A percentile compares a stretch with the other conserved stretches of the same genome.
These are phyloP conservation scores for Brachypteracias leptosomus DNA, from an alignment of 2,113 vertebrate genomes.

Conservation along the genomic window DNA sequence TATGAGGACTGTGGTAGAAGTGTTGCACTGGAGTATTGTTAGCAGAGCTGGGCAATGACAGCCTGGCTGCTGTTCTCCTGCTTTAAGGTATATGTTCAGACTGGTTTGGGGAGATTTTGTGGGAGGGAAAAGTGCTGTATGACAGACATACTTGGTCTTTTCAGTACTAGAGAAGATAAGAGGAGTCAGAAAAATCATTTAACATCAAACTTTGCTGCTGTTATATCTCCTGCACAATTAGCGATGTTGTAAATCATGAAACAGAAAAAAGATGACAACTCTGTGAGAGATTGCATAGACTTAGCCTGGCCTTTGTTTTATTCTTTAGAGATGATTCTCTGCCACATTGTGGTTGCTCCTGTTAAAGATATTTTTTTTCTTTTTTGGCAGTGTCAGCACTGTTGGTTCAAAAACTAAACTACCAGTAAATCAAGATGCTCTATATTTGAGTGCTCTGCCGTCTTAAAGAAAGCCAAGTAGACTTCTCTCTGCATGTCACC, in stretches of 20 bases:
- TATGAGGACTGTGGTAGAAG: not conserved
- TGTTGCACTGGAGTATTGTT: not conserved
- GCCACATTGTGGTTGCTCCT: not conserved
- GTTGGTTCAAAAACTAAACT: not conserved
- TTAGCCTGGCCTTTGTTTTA: not conserved
- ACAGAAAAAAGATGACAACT: not conserved
- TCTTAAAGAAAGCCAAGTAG: not conserved
- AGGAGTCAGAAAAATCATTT: not conserved
- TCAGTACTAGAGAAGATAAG: not conserved
- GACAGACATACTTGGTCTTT: not conserved
- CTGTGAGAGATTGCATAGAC: not conserved
- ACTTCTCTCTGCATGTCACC: not conserved
- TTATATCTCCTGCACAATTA: not conserved
- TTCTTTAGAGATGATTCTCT: not conserved
- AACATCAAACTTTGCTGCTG: not conserved
- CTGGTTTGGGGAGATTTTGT: not conserved
- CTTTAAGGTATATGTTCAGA: not conserved
- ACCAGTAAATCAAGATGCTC: not conserved
- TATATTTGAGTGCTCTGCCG: not conserved
- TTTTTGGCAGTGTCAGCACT: not conserved
- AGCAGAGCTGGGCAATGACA: not conserved
- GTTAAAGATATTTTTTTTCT: not conserved
- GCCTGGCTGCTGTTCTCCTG: not conserved
- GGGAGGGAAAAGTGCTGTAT: not conserved
- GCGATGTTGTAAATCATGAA: not conserved